These are phyloP conservation scores for Muschampia staudingeri DNA, from an alignment of 2,888 invertebrate species.

Conservation along the genomic window DNA sequence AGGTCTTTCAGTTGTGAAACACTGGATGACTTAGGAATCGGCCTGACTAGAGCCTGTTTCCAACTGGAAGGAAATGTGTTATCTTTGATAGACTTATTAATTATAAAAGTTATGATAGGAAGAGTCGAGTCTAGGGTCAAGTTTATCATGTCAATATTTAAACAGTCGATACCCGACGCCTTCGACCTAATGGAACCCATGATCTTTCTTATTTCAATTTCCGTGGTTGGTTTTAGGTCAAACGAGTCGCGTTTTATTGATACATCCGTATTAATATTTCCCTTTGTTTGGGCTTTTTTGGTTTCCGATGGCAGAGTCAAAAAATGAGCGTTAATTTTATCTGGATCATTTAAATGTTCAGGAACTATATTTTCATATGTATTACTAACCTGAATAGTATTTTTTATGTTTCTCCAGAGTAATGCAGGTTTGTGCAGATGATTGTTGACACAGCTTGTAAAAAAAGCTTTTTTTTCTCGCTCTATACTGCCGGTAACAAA, in stretches of 20 bases:
- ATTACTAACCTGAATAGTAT: not conserved
- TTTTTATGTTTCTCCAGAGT: slow-evolving; percentile 28
- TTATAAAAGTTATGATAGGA: not conserved
- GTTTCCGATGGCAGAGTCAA: not conserved
- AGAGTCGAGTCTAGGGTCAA: not conserved
- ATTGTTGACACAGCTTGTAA: not conserved
- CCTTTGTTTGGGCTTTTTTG: not conserved
- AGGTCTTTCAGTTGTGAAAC: slow-evolving; percentile 11
- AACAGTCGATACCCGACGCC: not conserved
- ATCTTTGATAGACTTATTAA: not conserved
- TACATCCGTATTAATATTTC: not conserved
- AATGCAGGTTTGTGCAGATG: not conserved
- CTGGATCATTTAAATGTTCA: slow-evolving; percentile 34
- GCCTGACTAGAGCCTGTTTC: slow-evolving; percentile 5
- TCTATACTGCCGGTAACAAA: slow-evolving; percentile 6
- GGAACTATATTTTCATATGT: not conserved
- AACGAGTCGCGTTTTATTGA: not conserved
- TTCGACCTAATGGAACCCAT: not conserved
- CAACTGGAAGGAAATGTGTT: slow-evolving; percentile 12
- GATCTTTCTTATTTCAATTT: slow-evolving; percentile 1
- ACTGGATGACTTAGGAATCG: slow-evolving; percentile 7
- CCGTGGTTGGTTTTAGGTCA: not conserved
- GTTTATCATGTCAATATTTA: slow-evolving; percentile 21
- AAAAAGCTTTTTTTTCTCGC: not conserved
- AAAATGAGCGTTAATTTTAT: slow-evolving; percentile 28